Conservation (phyloP, 2,888 invertebrate genomes). For the Ochropleura plecta region DNA sequence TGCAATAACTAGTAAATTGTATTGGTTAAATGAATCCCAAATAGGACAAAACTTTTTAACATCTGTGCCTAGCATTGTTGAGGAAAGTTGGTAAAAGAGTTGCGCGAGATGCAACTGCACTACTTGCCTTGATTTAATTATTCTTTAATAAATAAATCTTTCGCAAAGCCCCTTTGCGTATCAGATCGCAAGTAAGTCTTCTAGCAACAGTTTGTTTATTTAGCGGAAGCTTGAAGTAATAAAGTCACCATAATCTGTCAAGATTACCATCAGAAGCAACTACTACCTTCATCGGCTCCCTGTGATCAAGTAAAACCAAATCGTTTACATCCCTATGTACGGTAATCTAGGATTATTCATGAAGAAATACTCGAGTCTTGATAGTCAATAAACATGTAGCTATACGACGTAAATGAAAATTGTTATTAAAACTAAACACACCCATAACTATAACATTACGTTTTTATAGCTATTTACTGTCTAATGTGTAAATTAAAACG, state of each 20-base stretch:
- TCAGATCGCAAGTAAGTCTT: not conserved
- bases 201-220: too few relatives aligned
- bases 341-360: slow-evolving; percentile 16
- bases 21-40: slow-evolving; percentile 15
- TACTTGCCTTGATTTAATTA: not conserved
- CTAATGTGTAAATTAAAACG: slow-evolving; percentile 8
- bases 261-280: slow-evolving; percentile 11
- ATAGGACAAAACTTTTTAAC: not conserved
- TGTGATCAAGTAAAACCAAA: slow-evolving; percentile 1
- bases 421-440: slow-evolving; percentile 31
- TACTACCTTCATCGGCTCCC: slow-evolving; percentile 5
- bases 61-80: not conserved
- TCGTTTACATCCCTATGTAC: not conserved
- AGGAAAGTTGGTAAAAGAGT: not conserved
- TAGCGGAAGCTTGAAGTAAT: not conserved
- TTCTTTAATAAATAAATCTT: not conserved
- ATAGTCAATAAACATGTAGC: slow-evolving; percentile 21
- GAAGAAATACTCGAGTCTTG: slow-evolving; percentile 16
- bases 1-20: slow-evolving; percentile 8
- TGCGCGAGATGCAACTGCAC: not conserved
- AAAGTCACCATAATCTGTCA: not conserved
- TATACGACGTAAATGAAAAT: slow-evolving; percentile 9
- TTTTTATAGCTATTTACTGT: slow-evolving; percentile 22
- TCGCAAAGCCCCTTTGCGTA: not conserved
- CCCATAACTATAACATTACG: not conserved